phyloP scores from a whole-genome alignment of 2,888 invertebrate species.

The Drosophila fungiperda region DNA sequence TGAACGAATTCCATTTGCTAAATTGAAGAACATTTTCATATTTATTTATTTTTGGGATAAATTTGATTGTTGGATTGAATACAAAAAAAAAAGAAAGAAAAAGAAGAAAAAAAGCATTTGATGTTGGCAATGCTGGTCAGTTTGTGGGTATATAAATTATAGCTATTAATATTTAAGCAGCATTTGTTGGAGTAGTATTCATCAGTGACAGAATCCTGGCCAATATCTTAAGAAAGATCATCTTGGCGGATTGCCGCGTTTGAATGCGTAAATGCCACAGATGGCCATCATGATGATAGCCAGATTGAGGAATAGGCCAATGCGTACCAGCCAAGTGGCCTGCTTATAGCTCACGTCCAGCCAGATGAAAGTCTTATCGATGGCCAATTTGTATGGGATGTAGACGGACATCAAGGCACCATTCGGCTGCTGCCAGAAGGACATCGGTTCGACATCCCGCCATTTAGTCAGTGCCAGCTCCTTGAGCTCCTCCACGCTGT shows the following conservation, averaged over 20 bases:
- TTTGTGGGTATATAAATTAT: neutral
- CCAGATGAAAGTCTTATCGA: slow-evolving; percentile 10
- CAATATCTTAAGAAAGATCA: neutral
- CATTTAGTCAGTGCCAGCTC: slow-evolving; percentile 11
- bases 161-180: neutral
- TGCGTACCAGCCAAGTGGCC: slow-evolving; percentile 21
- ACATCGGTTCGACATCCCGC: slow-evolving; percentile 13
- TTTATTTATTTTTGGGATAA: neutral
- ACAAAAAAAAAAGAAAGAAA: slow-evolving; percentile 1
- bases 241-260: neutral
- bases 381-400: slow-evolving; percentile 8
- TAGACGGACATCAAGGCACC: neutral
- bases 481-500: slow-evolving; percentile 2
- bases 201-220: neutral
- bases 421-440: slow-evolving; percentile 39
- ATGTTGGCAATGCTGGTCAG: neutral
- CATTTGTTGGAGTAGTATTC: neutral
- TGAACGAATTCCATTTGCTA: slow-evolving; percentile 8
- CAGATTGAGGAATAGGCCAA: slow-evolving; percentile 1
- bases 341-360: slow-evolving; percentile 13
- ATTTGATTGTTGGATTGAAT: neutral
- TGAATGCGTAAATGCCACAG: neutral
- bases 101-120: slow-evolving; percentile 1
- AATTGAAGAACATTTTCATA: slow-evolving; percentile 4
- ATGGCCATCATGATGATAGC: neutral